Base-by-base conservation (phyloP, 2,797 vertebrate genomes). In the Coilia nasus region DNA sequence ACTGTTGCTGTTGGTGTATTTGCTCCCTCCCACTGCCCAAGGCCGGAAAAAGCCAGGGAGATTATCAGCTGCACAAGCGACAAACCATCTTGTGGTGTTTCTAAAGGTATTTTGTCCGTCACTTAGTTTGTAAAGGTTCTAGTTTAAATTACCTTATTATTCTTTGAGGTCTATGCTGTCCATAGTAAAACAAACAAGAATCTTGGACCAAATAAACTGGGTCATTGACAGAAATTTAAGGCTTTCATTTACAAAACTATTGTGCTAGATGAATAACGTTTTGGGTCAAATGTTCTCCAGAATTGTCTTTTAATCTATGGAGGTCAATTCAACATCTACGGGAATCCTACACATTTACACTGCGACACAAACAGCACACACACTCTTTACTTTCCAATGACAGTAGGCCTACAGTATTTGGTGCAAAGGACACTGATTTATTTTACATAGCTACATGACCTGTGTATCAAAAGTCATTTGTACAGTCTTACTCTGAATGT, bases 261-360 rank as follows among this genome's bases (percentile, higher is more conserved):
- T 41, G 2, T 41, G 35, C 35, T 41, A 41, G 35, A 41, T 41
- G 35, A 41, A 41, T 41, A 41, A 41, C 35, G 6, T 19, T 60
- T n/a, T 60, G 59, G 59, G 59, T 60, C 19, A 60, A 60, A 23
- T 62, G 35, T 25, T 62, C 60, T 23, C 21, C n/a, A 62, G 60
- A 62, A 62, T 9, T 62, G 60, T 62, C 60, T 9, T 23, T 62
- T 62, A 62, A 62, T 62, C n/a, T 62, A 10, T 23, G 60, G n/a
- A 62, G 60, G n/a, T 62, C 60, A 62, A 62, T 62, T 62, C 60
- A 62, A 23, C 60, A 62, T 21, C 60, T 62, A 62, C 35, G 60
- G 21, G 23, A 62, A 21, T 21, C 57, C 57, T 60, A 21, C 35
- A 41, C 35, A 41, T 41, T 41, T 21, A 60, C 57, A 60, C 57